phyloP scores from a whole-genome alignment of 2,113 vertebrate species.

The Corythornis cristatus region DNA sequence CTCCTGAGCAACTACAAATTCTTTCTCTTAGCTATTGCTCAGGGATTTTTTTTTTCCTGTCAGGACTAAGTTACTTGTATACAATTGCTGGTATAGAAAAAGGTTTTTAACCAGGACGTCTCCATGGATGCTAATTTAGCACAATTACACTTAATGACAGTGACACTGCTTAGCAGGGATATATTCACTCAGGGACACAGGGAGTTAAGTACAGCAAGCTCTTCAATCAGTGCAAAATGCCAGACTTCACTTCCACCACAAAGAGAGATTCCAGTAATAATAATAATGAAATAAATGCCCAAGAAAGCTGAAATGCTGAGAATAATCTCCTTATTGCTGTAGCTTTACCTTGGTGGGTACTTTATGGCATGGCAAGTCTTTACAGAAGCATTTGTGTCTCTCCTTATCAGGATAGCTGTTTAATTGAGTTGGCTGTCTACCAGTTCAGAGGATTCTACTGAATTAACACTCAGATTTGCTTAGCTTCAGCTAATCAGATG shows the following conservation, averaged over 20 bases:
- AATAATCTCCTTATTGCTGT: neutral
- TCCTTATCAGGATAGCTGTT: neutral
- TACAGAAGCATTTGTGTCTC: neutral
- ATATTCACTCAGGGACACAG: neutral
- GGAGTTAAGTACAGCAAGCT: neutral
- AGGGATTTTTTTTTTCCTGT: neutral
- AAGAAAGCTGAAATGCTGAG: neutral
- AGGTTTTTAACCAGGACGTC: neutral
- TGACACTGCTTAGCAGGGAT: neutral
- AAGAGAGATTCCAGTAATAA: neutral
- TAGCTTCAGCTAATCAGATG: neutral
- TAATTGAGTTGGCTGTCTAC: slow-evolving; percentile 9
- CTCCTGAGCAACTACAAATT: neutral
- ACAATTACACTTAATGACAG: slow-evolving; percentile 18
- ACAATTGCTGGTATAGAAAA: neutral
- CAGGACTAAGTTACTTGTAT: neutral
- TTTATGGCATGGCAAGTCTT: neutral
- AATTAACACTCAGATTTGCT: neutral
- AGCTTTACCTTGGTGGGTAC: neutral
- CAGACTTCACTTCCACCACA: neutral
- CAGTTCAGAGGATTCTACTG: neutral
- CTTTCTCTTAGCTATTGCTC: neutral
- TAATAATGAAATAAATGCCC: slow-evolving; percentile 5
- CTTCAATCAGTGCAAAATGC: neutral
- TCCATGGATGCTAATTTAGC: slow-evolving; percentile 15